A percentile compares a stretch with the other conserved stretches of the same genome.
phyloP scores from a whole-genome alignment of 2,888 invertebrate genomes.

The Cataglyphis albicans region DNA sequence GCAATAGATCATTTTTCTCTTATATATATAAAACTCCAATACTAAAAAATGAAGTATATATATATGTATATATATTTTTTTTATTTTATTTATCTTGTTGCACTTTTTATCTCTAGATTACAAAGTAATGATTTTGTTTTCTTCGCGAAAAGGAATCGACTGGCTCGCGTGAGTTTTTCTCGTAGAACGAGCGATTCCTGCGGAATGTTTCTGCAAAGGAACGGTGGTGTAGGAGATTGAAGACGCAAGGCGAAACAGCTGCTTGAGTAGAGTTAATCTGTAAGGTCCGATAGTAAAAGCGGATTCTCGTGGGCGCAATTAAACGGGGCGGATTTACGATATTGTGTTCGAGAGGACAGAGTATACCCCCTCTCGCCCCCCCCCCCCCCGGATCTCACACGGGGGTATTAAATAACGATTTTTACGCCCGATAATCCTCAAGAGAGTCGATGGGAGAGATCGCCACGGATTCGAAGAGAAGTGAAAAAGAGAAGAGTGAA shows the following conservation, averaged over 20 bases:
- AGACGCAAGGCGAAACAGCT: slow-evolving; percentile 43
- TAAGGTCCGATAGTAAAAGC: slow-evolving; percentile 44
- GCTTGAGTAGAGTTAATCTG: slow-evolving; percentile 44
- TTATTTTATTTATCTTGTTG: neutral
- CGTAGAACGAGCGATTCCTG: slow-evolving; percentile 15
- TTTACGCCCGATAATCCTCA: slow-evolving; percentile 36
- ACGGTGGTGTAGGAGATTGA: slow-evolving; percentile 14
- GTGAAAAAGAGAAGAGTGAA: neutral
- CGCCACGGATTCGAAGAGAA: neutral
- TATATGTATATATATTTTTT: neutral
- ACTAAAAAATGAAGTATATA: neutral
- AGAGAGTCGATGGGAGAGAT: neutral
- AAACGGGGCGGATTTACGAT: slow-evolving; percentile 49
- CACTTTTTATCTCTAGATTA: neutral
- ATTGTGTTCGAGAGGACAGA: slow-evolving; percentile 49
- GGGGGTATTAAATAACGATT: slow-evolving; percentile 50
- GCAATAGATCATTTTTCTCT: neutral
- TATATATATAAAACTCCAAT: neutral
- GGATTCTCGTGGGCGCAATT: slow-evolving; percentile 43
- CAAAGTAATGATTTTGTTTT: neutral
- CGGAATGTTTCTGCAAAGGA: neutral
- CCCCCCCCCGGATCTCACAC: neutral
- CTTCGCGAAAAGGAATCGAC: neutral
- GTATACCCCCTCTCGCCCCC: no score
- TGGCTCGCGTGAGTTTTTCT: neutral